Base-by-base conservation (phyloP, 2,888 invertebrate species). In the Cantharis lateralis region DNA sequence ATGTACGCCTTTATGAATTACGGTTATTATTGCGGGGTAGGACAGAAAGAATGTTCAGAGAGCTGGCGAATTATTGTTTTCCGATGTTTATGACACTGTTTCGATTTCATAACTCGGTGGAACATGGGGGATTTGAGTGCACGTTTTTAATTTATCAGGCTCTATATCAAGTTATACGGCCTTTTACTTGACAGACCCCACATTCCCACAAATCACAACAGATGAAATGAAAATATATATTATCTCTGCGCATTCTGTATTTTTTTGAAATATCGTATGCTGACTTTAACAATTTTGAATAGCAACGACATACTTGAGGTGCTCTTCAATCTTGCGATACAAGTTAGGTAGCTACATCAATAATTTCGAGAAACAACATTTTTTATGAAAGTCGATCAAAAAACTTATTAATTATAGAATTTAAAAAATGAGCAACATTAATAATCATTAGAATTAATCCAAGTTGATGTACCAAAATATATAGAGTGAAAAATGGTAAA, bases 71-170 rank as follows among this genome's bases (percentile, higher is more conserved):
- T 88, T 89, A 88, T 89, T 88, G 88, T 88, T 89, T 89, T 87
- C 86, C 89, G 84, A 89, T 89, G 88, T 89, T 89, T 89, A 89
- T 87, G 88, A 86, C 86, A 85, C 87, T 87, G 88, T 88, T 88
- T 88, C 89, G 88, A 89, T 89, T 89, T 88, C 89, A 88, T 88
- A 88, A 88, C 88, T 87, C 86, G 86, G 82, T 84, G 83, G 85
- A 85, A 85, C 85, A 84, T 83, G 83, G 84, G 85, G 83, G 82
- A 83, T 82, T 82, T 82, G 83, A 85, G 86, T 86, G 87, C 87
- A 87, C 88, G 88, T 88, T 89, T 89, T 89, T 89, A 89, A 89
- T 89, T 89, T 89, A 89, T 89, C 88, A 87, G 86, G 87, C 86
- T 85, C 86, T 88, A 88, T 86, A 87, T 87, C 87, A 87, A 85